Base-by-base conservation (phyloP, 2,888 invertebrate genomes). In the Mythimna vitellina region DNA sequence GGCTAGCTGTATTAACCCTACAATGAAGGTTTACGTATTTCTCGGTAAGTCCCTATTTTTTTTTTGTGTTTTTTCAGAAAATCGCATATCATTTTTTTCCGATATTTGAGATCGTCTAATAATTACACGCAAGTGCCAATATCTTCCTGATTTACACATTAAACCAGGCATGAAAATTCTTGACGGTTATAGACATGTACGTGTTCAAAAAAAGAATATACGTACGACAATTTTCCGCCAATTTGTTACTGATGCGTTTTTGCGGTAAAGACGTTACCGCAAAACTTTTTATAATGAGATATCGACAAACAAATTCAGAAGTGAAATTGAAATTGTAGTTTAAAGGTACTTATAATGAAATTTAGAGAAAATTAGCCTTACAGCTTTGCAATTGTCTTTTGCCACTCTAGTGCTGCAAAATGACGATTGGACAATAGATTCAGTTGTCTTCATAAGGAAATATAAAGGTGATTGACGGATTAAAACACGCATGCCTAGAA, bases 11-110 rank as follows among this genome's bases (percentile, higher is more conserved):
- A 80, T 87, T 81, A 81, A 70, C 80, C 84, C 83, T 87, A 94
- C 90, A 85, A 93, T 93, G 92, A 94, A 93, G 91, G 88, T 93
- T 86, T 88, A 93, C 83, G 72, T 95, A 74, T 84, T 95, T 87
- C 87, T 96, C 65, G 95, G 96, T 96, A 81, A 95, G 95, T 95
- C 66, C 17, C 6, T 75, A 32, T 81, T 72, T 64, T 64, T 75
- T 73, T 49, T 0, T 20, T 12, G 6, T 22, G 53, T 29, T 29
- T 29, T 29, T 3, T 54, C 14, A 32, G 32, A 62, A 79, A 65
- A 63, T 38, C 12, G 49, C 46, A 22, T 72, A 54, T 38, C 1
- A 46, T 29, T 63, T 78, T 73, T 60, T 80, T 49, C 42, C n/a
- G 42, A 46, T 65, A 65, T 57, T 68, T 75, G 38, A 65, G 60